Conservation (phyloP, 2,113 vertebrate species). For the Cathartes aura region DNA sequence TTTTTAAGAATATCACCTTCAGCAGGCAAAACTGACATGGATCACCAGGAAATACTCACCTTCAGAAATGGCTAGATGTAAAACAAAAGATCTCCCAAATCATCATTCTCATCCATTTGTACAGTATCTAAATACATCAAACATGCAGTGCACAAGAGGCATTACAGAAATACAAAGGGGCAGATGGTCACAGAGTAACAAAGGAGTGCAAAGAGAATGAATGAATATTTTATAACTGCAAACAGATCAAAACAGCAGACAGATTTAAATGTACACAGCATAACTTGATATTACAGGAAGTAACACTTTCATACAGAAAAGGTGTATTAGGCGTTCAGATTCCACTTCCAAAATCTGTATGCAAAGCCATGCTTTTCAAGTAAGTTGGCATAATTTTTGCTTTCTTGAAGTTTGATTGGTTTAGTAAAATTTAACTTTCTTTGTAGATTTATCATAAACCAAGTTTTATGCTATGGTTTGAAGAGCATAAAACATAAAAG, state of each 20-base stretch:
- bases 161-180: constrained; percentile 32
- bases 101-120: constrained; percentile 31
- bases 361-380: constrained; percentile 44
- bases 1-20: not conserved
- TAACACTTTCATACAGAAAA: not conserved
- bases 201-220: constrained; percentile 6
- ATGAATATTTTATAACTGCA: constrained; percentile 11
- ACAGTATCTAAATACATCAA: constrained; percentile 32
- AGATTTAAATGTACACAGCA: constrained; percentile 25
- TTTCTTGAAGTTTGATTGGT: not conserved
- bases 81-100: constrained; percentile 64
- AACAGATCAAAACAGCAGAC: constrained; percentile 17
- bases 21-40: not conserved
- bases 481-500: not conserved
- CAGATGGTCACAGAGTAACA: constrained; percentile 13
- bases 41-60: constrained; percentile 59
- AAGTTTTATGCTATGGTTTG: not conserved
- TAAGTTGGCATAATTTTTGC: not conserved
- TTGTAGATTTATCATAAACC: not conserved
- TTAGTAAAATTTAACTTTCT: not conserved
- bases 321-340: constrained; percentile 7
- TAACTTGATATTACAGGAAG: not conserved
- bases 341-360: constrained; percentile 34
- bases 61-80: constrained; percentile 28
- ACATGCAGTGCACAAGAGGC: constrained; percentile 53